These are phyloP conservation scores for Cataglyphis hispanica DNA, from an alignment of 1,140 invertebrate genomes.

Conservation along the genomic window DNA sequence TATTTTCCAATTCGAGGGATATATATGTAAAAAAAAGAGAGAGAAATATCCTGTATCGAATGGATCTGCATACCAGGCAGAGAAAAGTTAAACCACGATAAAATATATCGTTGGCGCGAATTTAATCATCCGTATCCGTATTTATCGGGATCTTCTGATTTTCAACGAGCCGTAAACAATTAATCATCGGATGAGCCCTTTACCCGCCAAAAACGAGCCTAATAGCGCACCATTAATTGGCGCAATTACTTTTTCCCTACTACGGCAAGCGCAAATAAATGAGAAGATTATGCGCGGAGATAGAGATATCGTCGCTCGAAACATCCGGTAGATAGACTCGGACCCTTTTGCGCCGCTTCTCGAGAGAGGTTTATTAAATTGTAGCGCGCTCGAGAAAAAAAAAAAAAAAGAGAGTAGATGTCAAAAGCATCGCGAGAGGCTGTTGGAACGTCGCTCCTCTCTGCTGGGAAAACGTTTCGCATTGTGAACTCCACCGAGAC, in stretches of 20 bases:
- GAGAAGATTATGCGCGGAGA: not conserved
- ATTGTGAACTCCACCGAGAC: slow-evolving; percentile 5
- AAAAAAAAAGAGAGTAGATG: not conserved
- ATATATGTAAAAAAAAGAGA: not conserved
- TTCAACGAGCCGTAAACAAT: slow-evolving; percentile 19
- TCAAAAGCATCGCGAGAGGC: slow-evolving; percentile 14
- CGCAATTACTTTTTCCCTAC: slow-evolving; percentile 18
- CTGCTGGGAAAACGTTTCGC: not conserved
- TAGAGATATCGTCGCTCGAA: not conserved
- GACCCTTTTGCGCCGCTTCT: not conserved
- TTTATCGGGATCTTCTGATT: slow-evolving; percentile 37
- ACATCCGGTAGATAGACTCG: slow-evolving; percentile 1
- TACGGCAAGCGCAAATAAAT: not conserved
- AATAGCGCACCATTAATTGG: not conserved
- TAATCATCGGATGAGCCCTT: slow-evolving; percentile 20
- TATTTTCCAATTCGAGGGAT: not conserved
- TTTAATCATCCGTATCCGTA: slow-evolving; percentile 37
- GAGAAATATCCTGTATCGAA: slow-evolving; percentile 1
- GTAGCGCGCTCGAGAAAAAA: not conserved
- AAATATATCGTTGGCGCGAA: slow-evolving; percentile 27
- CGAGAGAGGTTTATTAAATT: slow-evolving; percentile 45
- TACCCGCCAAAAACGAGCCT: not conserved
- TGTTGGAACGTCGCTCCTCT: not conserved
- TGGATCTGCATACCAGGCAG: not conserved
- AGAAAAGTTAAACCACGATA: slow-evolving; percentile 10